phyloP scores from a whole-genome alignment of 2,113 vertebrate genomes.

The Coreoperca whiteheadi region DNA sequence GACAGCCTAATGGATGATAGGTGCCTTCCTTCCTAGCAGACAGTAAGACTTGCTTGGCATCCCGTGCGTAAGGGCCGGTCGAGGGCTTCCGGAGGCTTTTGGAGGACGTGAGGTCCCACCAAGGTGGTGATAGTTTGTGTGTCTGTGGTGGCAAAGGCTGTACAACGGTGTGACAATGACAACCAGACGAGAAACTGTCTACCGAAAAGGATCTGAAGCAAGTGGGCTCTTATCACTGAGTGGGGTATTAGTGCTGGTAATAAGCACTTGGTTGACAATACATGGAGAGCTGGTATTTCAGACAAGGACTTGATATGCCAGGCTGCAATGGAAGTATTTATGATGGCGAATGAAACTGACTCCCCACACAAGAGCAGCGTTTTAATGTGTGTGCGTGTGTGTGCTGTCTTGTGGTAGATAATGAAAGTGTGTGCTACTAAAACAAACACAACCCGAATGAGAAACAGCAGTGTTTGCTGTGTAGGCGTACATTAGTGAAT shows the following conservation, averaged over 20 bases:
- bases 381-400: constrained; percentile 45
- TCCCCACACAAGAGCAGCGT: constrained; percentile 39
- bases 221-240: constrained; percentile 73
- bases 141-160: constrained; percentile 7
- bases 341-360: constrained; percentile 60
- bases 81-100: constrained; percentile 6
- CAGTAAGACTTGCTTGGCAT: constrained; percentile 1
- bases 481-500: constrained; percentile 68
- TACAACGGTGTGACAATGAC: constrained; percentile 23
- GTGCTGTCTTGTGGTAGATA: constrained; percentile 55
- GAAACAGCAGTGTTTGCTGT: constrained; percentile 48
- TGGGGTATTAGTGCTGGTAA: constrained; percentile 72
- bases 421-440: constrained; percentile 61
- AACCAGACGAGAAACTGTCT: constrained; percentile 53
- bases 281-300: constrained; percentile 69
- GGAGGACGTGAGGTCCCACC: constrained; percentile 4
- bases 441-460: constrained; percentile 55
- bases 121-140: neutral
- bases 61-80: neutral
- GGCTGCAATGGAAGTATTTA: constrained; percentile 61
- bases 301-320: constrained; percentile 65
- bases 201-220: constrained; percentile 60
- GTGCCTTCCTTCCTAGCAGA: constrained; percentile 13
- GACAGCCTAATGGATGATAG: constrained; percentile 55
- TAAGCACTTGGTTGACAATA: constrained; percentile 77